phyloP scores from a whole-genome alignment of 2,888 invertebrate species.

The Falcaria lacertinaria region DNA sequence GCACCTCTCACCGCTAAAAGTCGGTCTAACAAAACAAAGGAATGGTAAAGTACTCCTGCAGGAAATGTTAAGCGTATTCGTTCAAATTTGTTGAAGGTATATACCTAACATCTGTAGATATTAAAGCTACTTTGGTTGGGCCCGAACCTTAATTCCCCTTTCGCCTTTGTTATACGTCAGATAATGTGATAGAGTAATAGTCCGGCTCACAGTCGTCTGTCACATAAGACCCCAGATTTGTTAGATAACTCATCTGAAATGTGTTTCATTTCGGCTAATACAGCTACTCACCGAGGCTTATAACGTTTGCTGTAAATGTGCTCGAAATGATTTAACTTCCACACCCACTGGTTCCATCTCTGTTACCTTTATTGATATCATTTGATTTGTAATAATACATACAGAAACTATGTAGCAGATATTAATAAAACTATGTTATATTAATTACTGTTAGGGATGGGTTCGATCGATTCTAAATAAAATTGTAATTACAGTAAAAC shows the following conservation, averaged over 20 bases:
- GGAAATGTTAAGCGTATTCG: background rate
- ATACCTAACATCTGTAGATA: background rate
- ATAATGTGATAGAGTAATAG: constrained; percentile 26
- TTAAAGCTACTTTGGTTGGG: background rate
- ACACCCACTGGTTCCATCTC: background rate
- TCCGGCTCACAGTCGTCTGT: constrained; percentile 20
- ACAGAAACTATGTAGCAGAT: too few species aligned
- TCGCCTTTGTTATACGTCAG: constrained; percentile 26
- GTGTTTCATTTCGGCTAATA: constrained; percentile 1
- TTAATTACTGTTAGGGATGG: too few species aligned
- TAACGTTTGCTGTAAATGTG: background rate
- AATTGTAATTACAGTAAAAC: too few species aligned
- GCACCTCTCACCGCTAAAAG: constrained; percentile 8
- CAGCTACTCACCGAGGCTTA: background rate
- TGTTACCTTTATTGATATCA: background rate
- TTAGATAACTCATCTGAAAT: constrained; percentile 2
- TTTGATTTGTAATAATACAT: too few species aligned
- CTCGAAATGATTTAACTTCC: background rate
- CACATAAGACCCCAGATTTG: constrained; percentile 16
- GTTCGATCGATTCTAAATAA: too few species aligned
- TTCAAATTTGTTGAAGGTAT: background rate
- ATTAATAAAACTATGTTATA: too few species aligned
- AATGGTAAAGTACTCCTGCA: background rate
- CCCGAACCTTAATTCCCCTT: constrained; percentile 12
- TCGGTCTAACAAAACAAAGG: background rate